phyloP scores from a whole-genome alignment of 2,113 vertebrate species.

The Entomyzon cyanotis region DNA sequence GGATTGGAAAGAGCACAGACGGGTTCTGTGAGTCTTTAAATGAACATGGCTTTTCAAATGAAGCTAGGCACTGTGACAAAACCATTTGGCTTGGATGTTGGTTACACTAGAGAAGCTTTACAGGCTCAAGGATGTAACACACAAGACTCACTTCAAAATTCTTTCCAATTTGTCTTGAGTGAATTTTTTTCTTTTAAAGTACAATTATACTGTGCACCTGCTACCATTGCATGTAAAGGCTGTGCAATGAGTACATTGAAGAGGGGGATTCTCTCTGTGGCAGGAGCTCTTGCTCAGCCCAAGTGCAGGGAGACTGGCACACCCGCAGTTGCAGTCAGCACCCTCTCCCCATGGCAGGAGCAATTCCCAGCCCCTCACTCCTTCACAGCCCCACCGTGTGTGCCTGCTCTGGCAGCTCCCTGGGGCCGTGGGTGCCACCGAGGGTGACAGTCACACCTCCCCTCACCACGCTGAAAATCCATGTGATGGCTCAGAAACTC shows the following conservation, averaged over 20 bases:
- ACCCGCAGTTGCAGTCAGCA: neutral
- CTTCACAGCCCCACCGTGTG: fast-evolving
- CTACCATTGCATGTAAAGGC: neutral
- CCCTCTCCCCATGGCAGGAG: fast-evolving
- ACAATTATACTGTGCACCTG: neutral
- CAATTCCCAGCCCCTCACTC: neutral
- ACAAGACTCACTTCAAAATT: neutral
- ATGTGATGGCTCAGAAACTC: neutral
- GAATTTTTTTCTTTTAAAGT: neutral
- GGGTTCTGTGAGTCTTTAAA: neutral
- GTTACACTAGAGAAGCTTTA: neutral
- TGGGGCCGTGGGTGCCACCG: fast-evolving
- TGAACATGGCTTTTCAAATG: neutral
- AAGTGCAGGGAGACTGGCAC: neutral
- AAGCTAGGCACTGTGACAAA: neutral
- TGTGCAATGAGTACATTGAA: fast-evolving
- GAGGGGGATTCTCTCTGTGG: fast-evolving
- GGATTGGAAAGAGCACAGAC: neutral
- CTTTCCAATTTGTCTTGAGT: neutral
- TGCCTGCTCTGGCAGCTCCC: neutral
- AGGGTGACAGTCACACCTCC: neutral
- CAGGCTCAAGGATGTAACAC: neutral
- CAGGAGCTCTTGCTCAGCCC: neutral
- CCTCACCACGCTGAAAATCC: neutral
- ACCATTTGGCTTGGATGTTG: neutral